Percentiles rank a stretch among this genome's conserved stretches.
These are phyloP conservation scores for Acronicta aceris DNA, from an alignment of 2,888 invertebrate genomes.

Conservation along the genomic window DNA sequence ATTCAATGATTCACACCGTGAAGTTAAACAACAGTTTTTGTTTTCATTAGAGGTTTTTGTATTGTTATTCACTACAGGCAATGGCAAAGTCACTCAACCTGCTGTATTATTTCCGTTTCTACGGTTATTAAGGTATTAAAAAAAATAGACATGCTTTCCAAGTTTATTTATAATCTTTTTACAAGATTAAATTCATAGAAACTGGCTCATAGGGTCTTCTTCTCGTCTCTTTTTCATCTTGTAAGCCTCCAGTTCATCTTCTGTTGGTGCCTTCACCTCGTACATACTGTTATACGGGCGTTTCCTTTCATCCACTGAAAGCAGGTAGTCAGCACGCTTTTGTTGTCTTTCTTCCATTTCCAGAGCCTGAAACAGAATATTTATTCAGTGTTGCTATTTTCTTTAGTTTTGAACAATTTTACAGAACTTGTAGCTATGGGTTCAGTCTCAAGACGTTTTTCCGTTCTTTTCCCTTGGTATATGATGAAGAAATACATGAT, in stretches of 20 bases:
- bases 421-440: no score
- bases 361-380: constrained; percentile 84
- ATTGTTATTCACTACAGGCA: constrained; percentile 7
- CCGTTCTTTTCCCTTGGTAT: no score
- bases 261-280: constrained; percentile 95
- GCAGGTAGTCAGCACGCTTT: constrained; percentile 90
- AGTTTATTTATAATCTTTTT: constrained; percentile 23
- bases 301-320: constrained; percentile 95
- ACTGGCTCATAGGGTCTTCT: constrained; percentile 98
- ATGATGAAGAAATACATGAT: no score
- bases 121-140: constrained; percentile 3
- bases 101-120: not conserved
- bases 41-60: constrained; percentile 20
- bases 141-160: constrained; percentile 8
- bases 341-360: constrained; percentile 90
- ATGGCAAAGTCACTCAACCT: constrained; percentile 8
- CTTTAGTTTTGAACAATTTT: not conserved
- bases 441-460: no score
- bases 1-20: constrained; percentile 26
- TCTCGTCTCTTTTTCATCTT: constrained; percentile 94
- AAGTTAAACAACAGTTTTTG: constrained; percentile 43
- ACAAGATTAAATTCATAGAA: constrained; percentile 74
- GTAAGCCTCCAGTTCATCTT: constrained; percentile 98
- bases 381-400: not conserved
- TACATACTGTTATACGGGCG: constrained; percentile 98